Percentiles rank a stretch among this genome's conserved stretches.
These are phyloP conservation scores for Hirudinaria manillensis DNA, from an alignment of 2,888 invertebrate genomes.

Conservation along the genomic window DNA sequence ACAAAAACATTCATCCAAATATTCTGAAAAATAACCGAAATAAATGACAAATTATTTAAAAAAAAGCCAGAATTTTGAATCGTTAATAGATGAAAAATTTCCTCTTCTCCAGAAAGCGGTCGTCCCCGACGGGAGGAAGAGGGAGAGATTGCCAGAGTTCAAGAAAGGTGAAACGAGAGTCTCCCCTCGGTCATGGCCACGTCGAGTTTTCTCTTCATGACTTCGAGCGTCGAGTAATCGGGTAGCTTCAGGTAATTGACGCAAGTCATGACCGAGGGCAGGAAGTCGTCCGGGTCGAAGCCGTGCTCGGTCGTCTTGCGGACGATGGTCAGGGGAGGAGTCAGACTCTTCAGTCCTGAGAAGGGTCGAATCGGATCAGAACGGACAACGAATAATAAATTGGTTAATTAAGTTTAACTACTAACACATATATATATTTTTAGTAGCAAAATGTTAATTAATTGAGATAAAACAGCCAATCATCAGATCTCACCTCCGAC, in stretches of 20 bases:
- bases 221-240: conserved; percentile 82
- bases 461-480: too few relatives aligned
- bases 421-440: too few relatives aligned
- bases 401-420: neutral
- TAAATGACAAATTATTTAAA: too few relatives aligned
- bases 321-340: conserved; percentile 92
- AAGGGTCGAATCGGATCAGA: neutral
- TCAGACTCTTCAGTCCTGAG: conserved; percentile 62
- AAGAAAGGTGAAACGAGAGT: conserved; percentile 95
- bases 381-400: neutral
- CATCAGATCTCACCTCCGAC: conserved; percentile 77
- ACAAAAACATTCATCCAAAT: too few relatives aligned
- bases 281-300: conserved; percentile 88
- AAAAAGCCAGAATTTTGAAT: too few relatives aligned
- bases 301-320: conserved; percentile 81
- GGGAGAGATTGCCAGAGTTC: conserved; percentile 35
- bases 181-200: conserved; percentile 91
- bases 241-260: conserved; percentile 99
- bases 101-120: too few relatives aligned
- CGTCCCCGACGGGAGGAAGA: neutral
- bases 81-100: too few relatives aligned
- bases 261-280: conserved; percentile 99
- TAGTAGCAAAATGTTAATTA: too few relatives aligned
- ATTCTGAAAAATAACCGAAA: too few relatives aligned
- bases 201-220: conserved; percentile 84